Evolutionary conservation across 2,888 invertebrate species (phyloP).

Genomic region (Agrochola lychnidis): DNA sequence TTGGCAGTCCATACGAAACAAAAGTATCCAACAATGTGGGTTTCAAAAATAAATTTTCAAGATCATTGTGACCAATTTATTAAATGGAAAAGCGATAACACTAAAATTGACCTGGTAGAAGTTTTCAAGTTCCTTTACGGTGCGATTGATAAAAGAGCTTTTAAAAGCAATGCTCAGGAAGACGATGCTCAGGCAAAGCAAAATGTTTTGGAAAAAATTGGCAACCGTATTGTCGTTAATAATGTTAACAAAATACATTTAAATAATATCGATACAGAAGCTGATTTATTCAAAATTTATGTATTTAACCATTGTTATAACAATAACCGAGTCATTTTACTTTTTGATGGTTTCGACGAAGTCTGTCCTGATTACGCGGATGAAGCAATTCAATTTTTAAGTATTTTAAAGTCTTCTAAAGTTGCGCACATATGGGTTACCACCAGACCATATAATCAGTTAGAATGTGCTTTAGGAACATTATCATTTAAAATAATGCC

Average conservation of each 20-base stretch:
- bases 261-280: not conserved
- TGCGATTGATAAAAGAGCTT: not conserved
- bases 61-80: constrained; percentile 17
- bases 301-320: constrained; percentile 48
- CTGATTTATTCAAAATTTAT: constrained; percentile 30
- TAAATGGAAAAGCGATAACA: constrained; percentile 23
- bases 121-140: constrained; percentile 32
- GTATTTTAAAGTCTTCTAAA: constrained; percentile 31
- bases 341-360: constrained; percentile 65
- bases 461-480: constrained; percentile 50
- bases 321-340: constrained; percentile 32
- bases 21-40: constrained; percentile 40
- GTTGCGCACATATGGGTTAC: constrained; percentile 56
- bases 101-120: constrained; percentile 15
- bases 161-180: not conserved
- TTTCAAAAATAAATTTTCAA: constrained; percentile 54
- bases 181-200: not conserved
- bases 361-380: constrained; percentile 52
- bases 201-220: not conserved
- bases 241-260: constrained; percentile 23
- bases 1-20: constrained; percentile 54
- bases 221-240: not conserved
- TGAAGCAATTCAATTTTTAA: constrained; percentile 42
- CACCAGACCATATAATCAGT: constrained; percentile 48
- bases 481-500: constrained; percentile 46